phyloP scores from a whole-genome alignment of 2,888 invertebrate species.

The Pseudococcus jackbeardsleyi region DNA sequence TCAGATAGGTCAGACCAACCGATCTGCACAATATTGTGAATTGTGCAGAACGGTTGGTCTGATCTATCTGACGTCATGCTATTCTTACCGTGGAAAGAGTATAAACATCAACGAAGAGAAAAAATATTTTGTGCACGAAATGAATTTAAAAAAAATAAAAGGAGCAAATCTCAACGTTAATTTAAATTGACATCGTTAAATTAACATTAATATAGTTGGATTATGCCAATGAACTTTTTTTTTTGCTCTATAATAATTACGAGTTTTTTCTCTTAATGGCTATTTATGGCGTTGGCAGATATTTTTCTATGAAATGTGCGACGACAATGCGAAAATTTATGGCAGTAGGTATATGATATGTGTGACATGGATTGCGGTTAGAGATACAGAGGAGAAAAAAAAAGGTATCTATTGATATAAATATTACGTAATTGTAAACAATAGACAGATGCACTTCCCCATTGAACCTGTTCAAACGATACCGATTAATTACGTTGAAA shows the following conservation, averaged over 20 bases:
- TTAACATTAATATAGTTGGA: constrained; percentile 39
- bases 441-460: constrained; percentile 3
- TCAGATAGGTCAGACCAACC: too few relatives aligned
- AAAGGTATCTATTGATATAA: not conserved
- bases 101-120: constrained; percentile 10
- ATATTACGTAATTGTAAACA: constrained; percentile 3
- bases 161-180: constrained; percentile 22
- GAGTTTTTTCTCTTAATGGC: not conserved
- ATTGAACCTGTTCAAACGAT: not conserved
- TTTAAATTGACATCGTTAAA: constrained; percentile 46
- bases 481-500: constrained; percentile 6
- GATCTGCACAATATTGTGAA: too few relatives aligned
- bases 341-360: not conserved
- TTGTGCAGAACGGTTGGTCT: too few relatives aligned
- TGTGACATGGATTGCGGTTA: not conserved
- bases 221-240: constrained; percentile 50
- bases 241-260: not conserved
- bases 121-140: not conserved
- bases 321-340: not conserved
- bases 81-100: too few relatives aligned
- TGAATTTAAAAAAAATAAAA: not conserved
- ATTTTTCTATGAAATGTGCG: not conserved
- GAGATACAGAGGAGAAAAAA: not conserved
- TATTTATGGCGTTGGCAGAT: constrained; percentile 1
- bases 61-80: too few relatives aligned